A percentile compares a stretch with the other conserved stretches of the same genome.
Evolutionary conservation across 2,113 vertebrate genomes (phyloP).

Genomic region (Tachuris rubrigastra): DNA sequence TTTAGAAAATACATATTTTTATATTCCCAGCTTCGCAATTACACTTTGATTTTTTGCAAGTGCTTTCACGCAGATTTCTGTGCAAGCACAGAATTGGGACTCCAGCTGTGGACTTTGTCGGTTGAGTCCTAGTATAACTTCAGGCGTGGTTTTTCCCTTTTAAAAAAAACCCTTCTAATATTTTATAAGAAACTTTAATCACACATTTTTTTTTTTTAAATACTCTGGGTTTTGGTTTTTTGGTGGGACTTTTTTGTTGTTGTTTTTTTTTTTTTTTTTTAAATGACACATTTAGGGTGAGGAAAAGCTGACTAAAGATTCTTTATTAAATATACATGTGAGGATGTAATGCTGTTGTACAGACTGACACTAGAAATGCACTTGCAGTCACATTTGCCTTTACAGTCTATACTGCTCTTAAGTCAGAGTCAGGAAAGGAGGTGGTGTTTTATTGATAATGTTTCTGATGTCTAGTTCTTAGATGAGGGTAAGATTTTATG

Average conservation of each 20-base stretch:
- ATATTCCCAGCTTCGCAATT: conserved; percentile 14
- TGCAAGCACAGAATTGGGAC: neutral
- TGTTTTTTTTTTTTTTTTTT: neutral
- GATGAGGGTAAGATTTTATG: neutral
- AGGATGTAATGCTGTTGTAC: neutral
- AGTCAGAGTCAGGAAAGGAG: neutral
- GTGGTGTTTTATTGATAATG: neutral
- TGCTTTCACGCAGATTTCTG: neutral
- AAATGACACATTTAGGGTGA: neutral
- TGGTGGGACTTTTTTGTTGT: neutral
- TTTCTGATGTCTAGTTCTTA: neutral
- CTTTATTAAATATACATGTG: rapidly evolving
- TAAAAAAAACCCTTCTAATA: neutral
- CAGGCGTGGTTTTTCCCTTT: neutral
- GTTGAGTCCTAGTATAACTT: neutral
- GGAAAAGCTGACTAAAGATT: neutral
- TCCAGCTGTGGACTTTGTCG: neutral
- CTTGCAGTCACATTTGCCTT: neutral
- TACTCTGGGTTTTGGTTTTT: neutral
- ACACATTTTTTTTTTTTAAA: neutral
- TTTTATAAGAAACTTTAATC: neutral
- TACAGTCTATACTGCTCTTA: neutral
- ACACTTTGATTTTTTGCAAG: neutral
- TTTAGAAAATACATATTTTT: conserved; percentile 11
- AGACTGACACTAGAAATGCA: neutral